Conservation (phyloP, 2,797 vertebrate genomes). For the Squalus acanthias region DNA sequence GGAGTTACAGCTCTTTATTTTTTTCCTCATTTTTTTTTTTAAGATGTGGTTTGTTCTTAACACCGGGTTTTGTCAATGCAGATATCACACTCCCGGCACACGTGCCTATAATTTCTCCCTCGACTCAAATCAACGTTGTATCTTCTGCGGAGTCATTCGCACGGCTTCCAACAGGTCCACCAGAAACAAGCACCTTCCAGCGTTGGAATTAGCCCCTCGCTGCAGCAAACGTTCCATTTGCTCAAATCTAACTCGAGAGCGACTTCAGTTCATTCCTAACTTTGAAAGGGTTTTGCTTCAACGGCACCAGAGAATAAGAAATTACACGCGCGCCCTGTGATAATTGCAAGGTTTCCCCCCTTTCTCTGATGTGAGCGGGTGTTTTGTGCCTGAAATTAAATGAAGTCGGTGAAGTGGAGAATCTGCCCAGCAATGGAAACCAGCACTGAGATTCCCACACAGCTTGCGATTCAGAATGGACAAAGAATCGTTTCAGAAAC, state of each 20-base stretch:
- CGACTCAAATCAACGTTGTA: not conserved
- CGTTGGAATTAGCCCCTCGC: not conserved
- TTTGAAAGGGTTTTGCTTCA: not conserved
- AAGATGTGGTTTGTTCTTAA: not conserved
- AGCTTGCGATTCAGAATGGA: not conserved
- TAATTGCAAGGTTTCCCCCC: not conserved
- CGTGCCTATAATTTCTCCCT: not conserved
- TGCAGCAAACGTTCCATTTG: not conserved
- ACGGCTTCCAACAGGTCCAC: not conserved
- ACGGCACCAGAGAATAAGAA: not conserved
- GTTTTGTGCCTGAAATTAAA: constrained; percentile 7
- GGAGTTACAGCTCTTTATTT: not conserved
- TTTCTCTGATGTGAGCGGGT: constrained; percentile 15
- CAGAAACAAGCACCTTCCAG: not conserved
- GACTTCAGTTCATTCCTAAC: not conserved
- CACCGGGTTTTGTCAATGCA: not conserved
- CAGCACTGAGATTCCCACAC: not conserved
- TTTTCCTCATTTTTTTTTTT: not conserved
- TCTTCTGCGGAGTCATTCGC: not conserved
- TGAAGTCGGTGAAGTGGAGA: not conserved
- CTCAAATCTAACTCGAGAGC: not conserved
- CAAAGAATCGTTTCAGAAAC: not conserved
- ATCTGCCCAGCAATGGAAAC: not conserved
- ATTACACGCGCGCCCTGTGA: not conserved
- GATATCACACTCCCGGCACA: not conserved